Percentiles rank a stretch among this genome's conserved stretches.
Conservation (phyloP, 2,797 vertebrate genomes). For the Stomatorhinus walkeri region DNA sequence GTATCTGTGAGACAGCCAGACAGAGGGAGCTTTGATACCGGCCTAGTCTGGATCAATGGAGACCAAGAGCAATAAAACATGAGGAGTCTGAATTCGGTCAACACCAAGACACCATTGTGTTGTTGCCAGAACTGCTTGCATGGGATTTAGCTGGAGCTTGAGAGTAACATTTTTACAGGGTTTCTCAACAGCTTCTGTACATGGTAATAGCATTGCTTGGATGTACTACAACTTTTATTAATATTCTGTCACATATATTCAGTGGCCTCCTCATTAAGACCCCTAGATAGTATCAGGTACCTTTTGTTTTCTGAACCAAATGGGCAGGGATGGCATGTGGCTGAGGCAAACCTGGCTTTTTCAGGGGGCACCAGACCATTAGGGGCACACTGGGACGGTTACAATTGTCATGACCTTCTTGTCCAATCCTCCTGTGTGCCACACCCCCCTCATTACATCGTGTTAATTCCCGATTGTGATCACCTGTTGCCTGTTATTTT, state of each 20-base stretch:
- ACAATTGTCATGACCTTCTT: too few relatives aligned
- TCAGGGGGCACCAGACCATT: neutral
- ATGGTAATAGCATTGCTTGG: neutral
- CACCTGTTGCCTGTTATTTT: too few relatives aligned
- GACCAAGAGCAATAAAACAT: slow-evolving; percentile 16
- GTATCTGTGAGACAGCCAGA: neutral
- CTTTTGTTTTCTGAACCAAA: neutral
- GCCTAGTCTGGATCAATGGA: neutral
- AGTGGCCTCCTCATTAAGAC: neutral
- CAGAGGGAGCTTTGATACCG: neutral
- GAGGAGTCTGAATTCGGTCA: neutral
- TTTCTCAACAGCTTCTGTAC: neutral
- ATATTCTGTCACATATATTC: neutral
- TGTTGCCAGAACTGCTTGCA: neutral
- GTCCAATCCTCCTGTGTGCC: too few relatives aligned
- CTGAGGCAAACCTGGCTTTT: neutral
- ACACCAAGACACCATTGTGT: neutral
- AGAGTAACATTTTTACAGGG: neutral
- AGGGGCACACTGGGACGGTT: neutral
- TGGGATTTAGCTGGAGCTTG: neutral
- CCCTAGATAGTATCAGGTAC: neutral
- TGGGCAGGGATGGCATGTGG: neutral
- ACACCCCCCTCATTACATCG: too few relatives aligned
- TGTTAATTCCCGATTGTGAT: too few relatives aligned
- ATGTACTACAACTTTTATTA: neutral